Percentiles rank a stretch among this genome's conserved stretches.
Conservation (phyloP, 1,140 invertebrate genomes). For the Micrasema longulum region DNA sequence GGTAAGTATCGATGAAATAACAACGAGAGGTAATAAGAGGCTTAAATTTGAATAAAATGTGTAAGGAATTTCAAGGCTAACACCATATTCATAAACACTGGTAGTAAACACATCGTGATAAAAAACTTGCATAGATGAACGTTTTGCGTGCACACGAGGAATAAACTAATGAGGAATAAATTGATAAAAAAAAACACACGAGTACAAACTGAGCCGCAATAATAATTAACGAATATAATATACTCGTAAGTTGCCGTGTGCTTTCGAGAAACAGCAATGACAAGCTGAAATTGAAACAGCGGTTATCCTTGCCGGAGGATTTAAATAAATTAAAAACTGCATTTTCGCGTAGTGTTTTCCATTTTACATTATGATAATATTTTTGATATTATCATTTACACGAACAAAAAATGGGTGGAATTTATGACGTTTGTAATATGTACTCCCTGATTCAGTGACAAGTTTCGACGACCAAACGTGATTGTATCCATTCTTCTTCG, state of each 20-base stretch:
- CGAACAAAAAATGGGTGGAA: neutral
- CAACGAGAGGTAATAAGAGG: neutral
- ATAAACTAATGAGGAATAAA: neutral
- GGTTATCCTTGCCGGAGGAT: slow-evolving; percentile 8
- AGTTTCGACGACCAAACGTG: slow-evolving; percentile 2
- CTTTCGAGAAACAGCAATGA: neutral
- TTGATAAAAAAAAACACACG: too few relatives aligned
- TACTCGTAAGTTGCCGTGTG: neutral
- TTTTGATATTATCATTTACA: neutral
- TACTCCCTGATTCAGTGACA: neutral
- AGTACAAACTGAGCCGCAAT: neutral
- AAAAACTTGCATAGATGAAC: slow-evolving; percentile 3
- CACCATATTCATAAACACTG: slow-evolving; percentile 9
- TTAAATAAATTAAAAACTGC: slow-evolving; percentile 2
- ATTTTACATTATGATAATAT: neutral
- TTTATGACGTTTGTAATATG: neutral
- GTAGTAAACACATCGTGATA: slow-evolving; percentile 22
- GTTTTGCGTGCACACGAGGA: slow-evolving; percentile 7
- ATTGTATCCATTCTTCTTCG: slow-evolving; percentile 12
- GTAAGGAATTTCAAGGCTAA: slow-evolving; percentile 33
- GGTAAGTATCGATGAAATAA: neutral
- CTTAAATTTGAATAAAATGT: slow-evolving; percentile 23
- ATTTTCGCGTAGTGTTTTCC: neutral
- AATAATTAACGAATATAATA: slow-evolving; percentile 6
- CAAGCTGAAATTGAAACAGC: neutral